A percentile compares a stretch with the other conserved stretches of the same genome.
Conservation (phyloP, 64 coral and sea anemone genomes). For the Pachyseris speciosa region DNA sequence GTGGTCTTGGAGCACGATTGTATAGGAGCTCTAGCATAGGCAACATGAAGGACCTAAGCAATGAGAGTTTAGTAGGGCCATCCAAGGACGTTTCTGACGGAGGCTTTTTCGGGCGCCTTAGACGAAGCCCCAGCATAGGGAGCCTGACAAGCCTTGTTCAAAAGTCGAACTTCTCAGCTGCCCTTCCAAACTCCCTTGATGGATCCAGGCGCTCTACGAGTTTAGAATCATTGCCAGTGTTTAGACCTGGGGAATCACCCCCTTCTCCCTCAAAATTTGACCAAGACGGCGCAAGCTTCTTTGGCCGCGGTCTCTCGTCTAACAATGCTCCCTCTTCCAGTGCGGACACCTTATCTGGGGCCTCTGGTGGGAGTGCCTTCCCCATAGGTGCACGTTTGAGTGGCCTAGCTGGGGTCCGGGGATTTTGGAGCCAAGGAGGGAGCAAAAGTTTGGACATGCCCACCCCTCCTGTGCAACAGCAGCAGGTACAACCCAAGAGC, state of each 20-base stretch:
- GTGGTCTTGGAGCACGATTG: slow-evolving; percentile 37
- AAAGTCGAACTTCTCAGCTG: slow-evolving; percentile 56
- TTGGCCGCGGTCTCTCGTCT: not conserved
- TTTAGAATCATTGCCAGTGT: slow-evolving; percentile 63
- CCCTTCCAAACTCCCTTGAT: slow-evolving; percentile 30
- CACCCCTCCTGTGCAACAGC: slow-evolving; percentile 28
- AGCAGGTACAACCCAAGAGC: not conserved
- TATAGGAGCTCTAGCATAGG: slow-evolving; percentile 80
- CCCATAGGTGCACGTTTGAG: slow-evolving; percentile 69
- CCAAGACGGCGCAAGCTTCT: slow-evolving; percentile 14
- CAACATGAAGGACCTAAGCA: slow-evolving; percentile 79
- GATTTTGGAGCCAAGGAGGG: slow-evolving; percentile 68
- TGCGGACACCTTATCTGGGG: not conserved
- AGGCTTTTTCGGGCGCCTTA: slow-evolving; percentile 88
- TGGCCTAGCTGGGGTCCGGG: slow-evolving; percentile 81
- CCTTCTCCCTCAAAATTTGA: slow-evolving; percentile 87
- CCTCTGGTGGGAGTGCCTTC: slow-evolving; percentile 35
- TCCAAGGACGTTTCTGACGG: slow-evolving; percentile 22
- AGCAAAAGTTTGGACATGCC: slow-evolving; percentile 36
- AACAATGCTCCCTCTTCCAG: not conserved
- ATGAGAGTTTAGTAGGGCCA: slow-evolving; percentile 6
- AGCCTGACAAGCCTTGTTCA: slow-evolving; percentile 86
- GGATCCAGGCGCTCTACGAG: slow-evolving; percentile 70
- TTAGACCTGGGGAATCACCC: slow-evolving; percentile 59
- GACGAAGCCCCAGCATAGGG: slow-evolving; percentile 77